phyloP scores from a whole-genome alignment of 1,140 invertebrate genomes.

The Pachypeltis micranthus region DNA sequence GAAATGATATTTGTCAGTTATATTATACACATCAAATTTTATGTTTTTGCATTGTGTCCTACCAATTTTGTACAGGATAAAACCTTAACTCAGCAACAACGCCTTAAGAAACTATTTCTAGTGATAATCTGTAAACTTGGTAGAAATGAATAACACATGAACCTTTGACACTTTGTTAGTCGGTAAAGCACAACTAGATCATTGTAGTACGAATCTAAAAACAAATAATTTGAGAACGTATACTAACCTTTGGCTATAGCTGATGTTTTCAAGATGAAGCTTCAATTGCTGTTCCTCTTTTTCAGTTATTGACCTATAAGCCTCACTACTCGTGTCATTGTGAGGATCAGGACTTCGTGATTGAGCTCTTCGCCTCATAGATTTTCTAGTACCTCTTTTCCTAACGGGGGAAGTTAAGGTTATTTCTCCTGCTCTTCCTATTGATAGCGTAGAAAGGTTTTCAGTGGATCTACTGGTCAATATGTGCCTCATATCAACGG shows the following conservation, averaged over 20 bases:
- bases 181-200: too few relatives aligned
- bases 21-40: too few relatives aligned
- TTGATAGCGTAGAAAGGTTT: conserved; percentile 34
- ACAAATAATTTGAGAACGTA: not conserved
- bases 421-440: conserved; percentile 18
- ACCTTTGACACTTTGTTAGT: too few relatives aligned
- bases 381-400: conserved; percentile 32
- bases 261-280: conserved; percentile 14
- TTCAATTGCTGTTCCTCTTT: conserved; percentile 19
- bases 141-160: too few relatives aligned
- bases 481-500: conserved; percentile 40
- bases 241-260: conserved; percentile 13
- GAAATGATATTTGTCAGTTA: too few relatives aligned
- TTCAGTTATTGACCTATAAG: conserved; percentile 10
- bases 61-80: too few relatives aligned
- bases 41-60: too few relatives aligned
- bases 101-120: too few relatives aligned
- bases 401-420: conserved; percentile 32
- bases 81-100: too few relatives aligned
- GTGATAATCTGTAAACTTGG: too few relatives aligned
- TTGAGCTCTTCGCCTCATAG: conserved; percentile 27
- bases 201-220: too few relatives aligned
- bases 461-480: conserved; percentile 40
- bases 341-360: conserved; percentile 18
- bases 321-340: not conserved